Evolutionary conservation across 2,113 vertebrate genomes (phyloP).

Genomic region (Oplegnathus fasciatus): DNA sequence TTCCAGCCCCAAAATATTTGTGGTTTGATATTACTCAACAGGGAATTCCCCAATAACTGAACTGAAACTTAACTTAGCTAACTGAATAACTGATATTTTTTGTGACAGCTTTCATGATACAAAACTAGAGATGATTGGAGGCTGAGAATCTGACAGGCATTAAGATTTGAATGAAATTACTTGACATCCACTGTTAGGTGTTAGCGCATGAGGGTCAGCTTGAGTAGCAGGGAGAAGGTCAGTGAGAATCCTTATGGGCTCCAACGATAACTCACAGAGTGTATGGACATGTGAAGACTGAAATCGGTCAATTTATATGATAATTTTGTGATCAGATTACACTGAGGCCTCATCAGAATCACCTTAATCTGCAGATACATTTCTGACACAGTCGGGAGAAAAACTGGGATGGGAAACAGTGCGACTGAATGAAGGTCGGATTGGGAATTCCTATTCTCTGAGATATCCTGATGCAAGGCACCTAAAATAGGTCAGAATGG

Average conservation of each 20-base stretch:
- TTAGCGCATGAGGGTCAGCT: not conserved
- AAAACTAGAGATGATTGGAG: not conserved
- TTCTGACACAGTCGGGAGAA: not conserved
- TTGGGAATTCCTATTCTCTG: not conserved
- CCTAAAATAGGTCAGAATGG: not conserved
- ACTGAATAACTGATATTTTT: not conserved
- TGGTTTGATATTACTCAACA: conserved; percentile 2
- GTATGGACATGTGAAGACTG: not conserved
- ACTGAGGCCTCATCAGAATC: not conserved
- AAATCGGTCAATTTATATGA: not conserved
- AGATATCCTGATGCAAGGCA: not conserved
- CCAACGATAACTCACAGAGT: not conserved
- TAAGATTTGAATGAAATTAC: not conserved
- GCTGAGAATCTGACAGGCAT: not conserved
- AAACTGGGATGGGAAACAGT: not conserved
- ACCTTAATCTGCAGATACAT: not conserved
- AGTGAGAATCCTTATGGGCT: not conserved
- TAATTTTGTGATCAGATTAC: no score
- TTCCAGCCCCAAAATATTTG: not conserved
- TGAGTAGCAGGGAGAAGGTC: not conserved
- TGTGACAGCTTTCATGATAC: not conserved
- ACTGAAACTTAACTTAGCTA: not conserved
- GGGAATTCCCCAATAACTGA: not conserved
- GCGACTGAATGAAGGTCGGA: not conserved
- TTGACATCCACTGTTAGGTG: not conserved